A percentile compares a stretch with the other conserved stretches of the same genome.
These are phyloP conservation scores for Caenorhabditis tropicalis DNA, from an alignment of 1,140 invertebrate species.

Conservation along the genomic window DNA sequence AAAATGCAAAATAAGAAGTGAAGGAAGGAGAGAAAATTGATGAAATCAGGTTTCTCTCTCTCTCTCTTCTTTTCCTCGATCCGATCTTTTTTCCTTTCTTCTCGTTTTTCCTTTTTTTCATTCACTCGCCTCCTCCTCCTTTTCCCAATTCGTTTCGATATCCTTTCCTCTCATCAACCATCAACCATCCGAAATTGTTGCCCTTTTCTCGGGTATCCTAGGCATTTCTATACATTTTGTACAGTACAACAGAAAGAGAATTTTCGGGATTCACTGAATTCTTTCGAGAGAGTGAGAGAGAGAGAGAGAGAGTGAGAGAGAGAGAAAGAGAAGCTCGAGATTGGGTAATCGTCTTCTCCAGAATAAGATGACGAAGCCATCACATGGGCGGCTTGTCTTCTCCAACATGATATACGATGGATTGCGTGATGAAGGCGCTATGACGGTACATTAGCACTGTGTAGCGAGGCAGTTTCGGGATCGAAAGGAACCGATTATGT, in stretches of 20 bases:
- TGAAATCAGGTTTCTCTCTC: not conserved
- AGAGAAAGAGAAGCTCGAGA: not conserved
- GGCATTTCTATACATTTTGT: not conserved
- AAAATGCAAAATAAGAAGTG: not conserved
- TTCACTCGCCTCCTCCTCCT: not conserved
- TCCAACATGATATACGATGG: slow-evolving; percentile 8
- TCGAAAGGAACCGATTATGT: not conserved
- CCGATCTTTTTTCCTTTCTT: slow-evolving; percentile 15
- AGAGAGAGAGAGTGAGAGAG: not conserved
- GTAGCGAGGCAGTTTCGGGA: not conserved
- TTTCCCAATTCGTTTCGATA: not conserved
- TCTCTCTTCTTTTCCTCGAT: not conserved
- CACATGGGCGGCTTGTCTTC: not conserved
- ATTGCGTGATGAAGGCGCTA: not conserved
- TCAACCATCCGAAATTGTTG: no score
- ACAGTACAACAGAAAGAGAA: no score
- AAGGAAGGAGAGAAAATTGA: no score
- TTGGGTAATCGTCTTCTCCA: not conserved
- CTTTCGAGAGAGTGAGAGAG: no score
- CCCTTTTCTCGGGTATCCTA: not conserved
- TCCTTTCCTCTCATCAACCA: no score
- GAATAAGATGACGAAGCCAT: not conserved
- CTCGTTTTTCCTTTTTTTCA: slow-evolving; percentile 3
- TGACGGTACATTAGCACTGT: not conserved
- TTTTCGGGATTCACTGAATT: no score